phyloP scores from a whole-genome alignment of 2,888 invertebrate species.

The Plagodis pulveraria region DNA sequence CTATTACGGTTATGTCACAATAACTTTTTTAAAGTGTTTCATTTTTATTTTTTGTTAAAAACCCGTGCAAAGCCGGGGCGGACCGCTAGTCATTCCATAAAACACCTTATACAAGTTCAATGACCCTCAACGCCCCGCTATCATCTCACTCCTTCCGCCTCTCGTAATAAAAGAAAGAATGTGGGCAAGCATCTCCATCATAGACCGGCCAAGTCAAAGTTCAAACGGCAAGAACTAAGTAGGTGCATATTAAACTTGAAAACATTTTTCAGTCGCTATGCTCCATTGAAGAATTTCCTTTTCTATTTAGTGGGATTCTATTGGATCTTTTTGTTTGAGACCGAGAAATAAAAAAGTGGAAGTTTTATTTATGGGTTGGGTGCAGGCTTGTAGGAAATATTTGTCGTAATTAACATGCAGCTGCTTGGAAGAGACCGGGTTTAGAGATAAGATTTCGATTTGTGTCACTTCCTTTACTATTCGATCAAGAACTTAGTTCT shows the following conservation, averaged over 20 bases:
- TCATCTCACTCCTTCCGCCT: conserved; percentile 38
- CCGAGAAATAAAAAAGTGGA: conserved; percentile 12
- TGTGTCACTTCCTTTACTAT: no score
- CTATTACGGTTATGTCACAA: no score
- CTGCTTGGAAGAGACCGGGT: no score
- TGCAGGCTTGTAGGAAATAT: not conserved
- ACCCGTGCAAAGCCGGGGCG: no score
- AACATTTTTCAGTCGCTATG: conserved; percentile 20
- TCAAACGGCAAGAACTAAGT: conserved; percentile 50
- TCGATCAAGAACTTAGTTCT: no score
- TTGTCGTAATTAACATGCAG: no score
- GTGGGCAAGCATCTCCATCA: conserved; percentile 59
- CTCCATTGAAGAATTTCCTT: conserved; percentile 14
- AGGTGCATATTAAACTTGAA: conserved; percentile 32
- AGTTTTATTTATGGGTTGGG: conserved; percentile 2
- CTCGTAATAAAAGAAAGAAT: conserved; percentile 70
- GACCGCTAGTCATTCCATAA: no score
- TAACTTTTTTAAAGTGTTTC: no score
- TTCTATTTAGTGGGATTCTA: conserved; percentile 16
- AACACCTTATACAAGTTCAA: no score
- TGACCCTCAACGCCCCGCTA: not conserved
- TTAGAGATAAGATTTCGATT: no score
- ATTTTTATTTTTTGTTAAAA: no score
- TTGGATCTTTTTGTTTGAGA: conserved; percentile 22
- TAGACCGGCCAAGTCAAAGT: conserved; percentile 51